Percentiles rank a stretch among this genome's conserved stretches.
phyloP scores from a whole-genome alignment of 2,113 vertebrate genomes.

The Platysternon megacephalum region DNA sequence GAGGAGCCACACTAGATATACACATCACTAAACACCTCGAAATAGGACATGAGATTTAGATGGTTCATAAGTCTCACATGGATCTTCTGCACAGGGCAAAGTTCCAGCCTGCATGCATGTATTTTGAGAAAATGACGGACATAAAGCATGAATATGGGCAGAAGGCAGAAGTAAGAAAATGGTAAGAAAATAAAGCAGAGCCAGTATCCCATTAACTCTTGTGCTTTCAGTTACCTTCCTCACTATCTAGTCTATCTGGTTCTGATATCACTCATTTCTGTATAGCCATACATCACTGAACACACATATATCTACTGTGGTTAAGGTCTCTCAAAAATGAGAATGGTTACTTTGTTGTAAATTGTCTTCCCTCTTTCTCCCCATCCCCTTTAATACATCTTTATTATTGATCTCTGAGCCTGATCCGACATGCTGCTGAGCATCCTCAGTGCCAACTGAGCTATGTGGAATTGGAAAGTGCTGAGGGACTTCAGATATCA shows the following conservation, averaged over 20 bases:
- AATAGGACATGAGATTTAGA: background rate
- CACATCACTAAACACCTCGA: background rate
- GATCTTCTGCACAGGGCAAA: background rate
- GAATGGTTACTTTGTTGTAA: background rate
- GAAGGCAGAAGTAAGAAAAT: background rate
- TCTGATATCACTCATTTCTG: background rate
- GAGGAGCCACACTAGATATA: background rate
- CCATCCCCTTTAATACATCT: background rate
- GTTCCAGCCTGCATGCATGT: background rate
- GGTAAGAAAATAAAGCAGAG: background rate
- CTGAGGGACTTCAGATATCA: background rate
- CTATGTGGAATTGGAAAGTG: fast-evolving
- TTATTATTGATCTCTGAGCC: background rate
- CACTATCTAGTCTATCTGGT: background rate
- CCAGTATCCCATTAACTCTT: background rate
- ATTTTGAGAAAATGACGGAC: background rate
- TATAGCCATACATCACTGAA: background rate
- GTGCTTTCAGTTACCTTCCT: background rate
- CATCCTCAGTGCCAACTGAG: background rate
- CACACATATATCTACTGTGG: background rate
- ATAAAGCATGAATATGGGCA: background rate
- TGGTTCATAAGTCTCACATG: background rate
- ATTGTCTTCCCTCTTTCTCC: background rate
- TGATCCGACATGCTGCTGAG: background rate
- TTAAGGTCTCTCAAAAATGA: background rate